A percentile compares a stretch with the other conserved stretches of the same genome.
Conservation (phyloP, 2,797 vertebrate species). For the Sebastes iracundus region DNA sequence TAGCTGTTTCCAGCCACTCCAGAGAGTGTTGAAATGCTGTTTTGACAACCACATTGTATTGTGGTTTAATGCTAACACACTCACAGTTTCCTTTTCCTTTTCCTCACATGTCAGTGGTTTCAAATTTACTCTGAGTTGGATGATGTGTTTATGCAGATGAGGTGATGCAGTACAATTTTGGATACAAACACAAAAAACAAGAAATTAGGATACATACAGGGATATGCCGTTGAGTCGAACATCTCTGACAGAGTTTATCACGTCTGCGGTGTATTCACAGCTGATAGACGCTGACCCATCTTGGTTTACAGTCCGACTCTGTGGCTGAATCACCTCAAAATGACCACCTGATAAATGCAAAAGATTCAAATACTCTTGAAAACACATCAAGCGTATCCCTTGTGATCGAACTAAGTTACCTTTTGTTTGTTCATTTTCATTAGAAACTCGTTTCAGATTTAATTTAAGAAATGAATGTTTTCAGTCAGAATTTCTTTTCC, state of each 20-base stretch:
- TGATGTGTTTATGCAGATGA: neutral
- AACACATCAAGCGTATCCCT: neutral
- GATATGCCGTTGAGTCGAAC: slow-evolving; percentile 5
- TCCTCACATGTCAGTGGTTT: too few relatives aligned
- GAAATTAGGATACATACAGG: neutral
- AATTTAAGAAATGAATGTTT: neutral
- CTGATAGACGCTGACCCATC: neutral
- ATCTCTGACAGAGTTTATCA: rapidly evolving
- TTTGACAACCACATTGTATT: neutral
- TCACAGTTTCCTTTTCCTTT: neutral
- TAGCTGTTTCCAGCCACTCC: too few relatives aligned
- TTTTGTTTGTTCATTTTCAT: neutral
- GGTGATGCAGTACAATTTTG: neutral
- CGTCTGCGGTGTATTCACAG: neutral
- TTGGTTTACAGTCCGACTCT: neutral
- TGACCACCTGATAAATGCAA: neutral
- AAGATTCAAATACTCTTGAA: neutral
- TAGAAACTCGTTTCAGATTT: neutral
- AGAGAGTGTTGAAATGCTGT: neutral
- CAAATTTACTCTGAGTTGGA: neutral
- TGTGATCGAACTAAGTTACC: neutral
- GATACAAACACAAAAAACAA: neutral
- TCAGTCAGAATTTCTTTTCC: neutral
- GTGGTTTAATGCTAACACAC: neutral
- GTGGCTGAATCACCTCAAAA: slow-evolving; percentile 29